Evolutionary conservation across 1,140 invertebrate genomes (phyloP), one percentile per base, ranked within the genome.

Genomic region (Drosophila nikananu): DNA sequence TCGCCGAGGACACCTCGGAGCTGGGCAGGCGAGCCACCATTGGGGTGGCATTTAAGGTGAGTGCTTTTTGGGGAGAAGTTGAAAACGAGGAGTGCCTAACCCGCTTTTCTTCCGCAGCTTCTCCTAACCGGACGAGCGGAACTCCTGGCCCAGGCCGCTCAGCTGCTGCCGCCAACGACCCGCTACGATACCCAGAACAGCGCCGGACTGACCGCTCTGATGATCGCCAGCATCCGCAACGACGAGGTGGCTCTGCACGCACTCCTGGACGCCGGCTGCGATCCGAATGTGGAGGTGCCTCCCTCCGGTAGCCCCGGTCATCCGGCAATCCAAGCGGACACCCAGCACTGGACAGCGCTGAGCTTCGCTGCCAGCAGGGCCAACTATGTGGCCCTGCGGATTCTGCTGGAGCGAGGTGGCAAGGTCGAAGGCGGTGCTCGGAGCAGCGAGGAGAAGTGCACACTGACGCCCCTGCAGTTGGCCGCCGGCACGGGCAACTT

Each of bases 381-480:
- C 4, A 94, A 95, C 61, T 94, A 93, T 39, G 83, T 93, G 93
- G 94, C 77, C 91, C 92, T 94, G 93, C 93, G 66, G 92, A 94
- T 96, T 65, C 92, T 97, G 9, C 90, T 98, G 19, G 96, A 97
- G 74, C 94, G 96, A 21, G 97, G 97, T 2, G 97, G 96, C n/a
- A 94, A 95, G 58, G 97, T 97, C 0, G 97, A 98, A 93, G 97
- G 97, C 9, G 97, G 97, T 0, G 97, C 97, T 0, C 94, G 95
- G 12, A 84, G 96, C 2, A 96, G 96, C 63, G 97, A 98, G 87
- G 97, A 98, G 73, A 97, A 97, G 68, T 96, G 96, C 77, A 98
- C 97, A 0, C 94, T 98, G 39, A 98, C 97, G 5, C 97, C 97
- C 0, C 86, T 98, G 3, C 97, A 98, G 94, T 94, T 97, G 64